Evolutionary conservation across 2,113 vertebrate genomes (phyloP).

Genomic region (Passerina amoena): DNA sequence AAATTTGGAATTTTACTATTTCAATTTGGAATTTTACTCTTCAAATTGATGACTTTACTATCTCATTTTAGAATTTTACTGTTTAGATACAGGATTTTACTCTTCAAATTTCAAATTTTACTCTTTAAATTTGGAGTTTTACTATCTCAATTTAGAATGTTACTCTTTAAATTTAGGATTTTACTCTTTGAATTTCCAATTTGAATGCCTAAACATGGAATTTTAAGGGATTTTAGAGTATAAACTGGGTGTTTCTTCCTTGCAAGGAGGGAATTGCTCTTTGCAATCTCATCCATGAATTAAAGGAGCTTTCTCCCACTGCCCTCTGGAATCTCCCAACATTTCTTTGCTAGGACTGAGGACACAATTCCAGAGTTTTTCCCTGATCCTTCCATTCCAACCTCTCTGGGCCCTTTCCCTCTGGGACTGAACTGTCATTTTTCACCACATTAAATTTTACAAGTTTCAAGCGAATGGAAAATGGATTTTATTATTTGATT

Average conservation of each 20-base stretch:
- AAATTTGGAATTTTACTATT: background rate
- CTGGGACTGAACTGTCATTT: constrained; percentile 83
- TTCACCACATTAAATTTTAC: constrained; percentile 91
- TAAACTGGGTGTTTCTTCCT: background rate
- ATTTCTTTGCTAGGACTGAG: background rate
- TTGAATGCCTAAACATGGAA: rapidly evolving
- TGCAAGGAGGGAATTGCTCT: too few relatives aligned
- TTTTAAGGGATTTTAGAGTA: background rate
- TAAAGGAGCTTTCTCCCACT: background rate
- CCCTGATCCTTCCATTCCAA: background rate
- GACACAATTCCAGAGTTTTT: background rate
- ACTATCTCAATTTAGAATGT: background rate
- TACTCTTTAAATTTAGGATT: background rate
- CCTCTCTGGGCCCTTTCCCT: constrained; percentile 72
- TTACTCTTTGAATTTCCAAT: background rate
- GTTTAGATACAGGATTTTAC: rapidly evolving
- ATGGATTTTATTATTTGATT: constrained; percentile 77
- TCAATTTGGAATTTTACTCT: rapidly evolving
- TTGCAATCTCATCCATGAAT: background rate
- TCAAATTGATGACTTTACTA: too few relatives aligned
- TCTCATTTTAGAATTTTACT: too few relatives aligned
- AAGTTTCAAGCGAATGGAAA: constrained; percentile 92
- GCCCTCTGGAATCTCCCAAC: background rate
- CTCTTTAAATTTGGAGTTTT: background rate
- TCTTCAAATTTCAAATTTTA: rapidly evolving